Percentiles rank a stretch among this genome's conserved stretches.
Conservation (phyloP, 2,797 vertebrate genomes). For the Rhinella marina region DNA sequence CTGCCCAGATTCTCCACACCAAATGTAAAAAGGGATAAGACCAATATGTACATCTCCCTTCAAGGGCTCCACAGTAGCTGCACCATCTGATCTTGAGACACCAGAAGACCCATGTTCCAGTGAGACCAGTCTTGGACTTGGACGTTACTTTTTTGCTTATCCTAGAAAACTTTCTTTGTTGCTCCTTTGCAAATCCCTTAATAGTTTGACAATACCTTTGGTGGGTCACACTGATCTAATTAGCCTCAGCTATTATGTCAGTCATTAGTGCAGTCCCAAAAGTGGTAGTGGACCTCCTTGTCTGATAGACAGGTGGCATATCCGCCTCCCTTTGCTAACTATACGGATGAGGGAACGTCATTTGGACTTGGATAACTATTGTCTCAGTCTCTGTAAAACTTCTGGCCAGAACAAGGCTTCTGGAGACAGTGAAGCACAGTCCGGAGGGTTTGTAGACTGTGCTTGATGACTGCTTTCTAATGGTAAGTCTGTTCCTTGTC, state of each 20-base stretch:
- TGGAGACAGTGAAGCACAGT: not conserved
- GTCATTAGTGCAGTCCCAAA: not conserved
- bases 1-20: too few relatives aligned
- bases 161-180: not conserved
- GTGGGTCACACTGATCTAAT: too few relatives aligned
- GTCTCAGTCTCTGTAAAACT: not conserved
- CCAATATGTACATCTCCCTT: too few relatives aligned
- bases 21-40: too few relatives aligned
- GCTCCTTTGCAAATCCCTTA: not conserved
- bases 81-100: too few relatives aligned
- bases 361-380: not conserved
- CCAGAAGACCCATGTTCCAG: too few relatives aligned
- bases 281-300: not conserved
- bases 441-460: not conserved
- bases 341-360: not conserved
- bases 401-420: not conserved
- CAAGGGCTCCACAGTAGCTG: too few relatives aligned
- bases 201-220: too few relatives aligned
- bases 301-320: not conserved
- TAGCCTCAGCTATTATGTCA: not conserved
- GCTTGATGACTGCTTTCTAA: slow-evolving; percentile 2
- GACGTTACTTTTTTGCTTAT: too few relatives aligned
- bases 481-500: slow-evolving; percentile 19
- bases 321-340: not conserved
- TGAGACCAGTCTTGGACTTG: too few relatives aligned